phyloP scores from a whole-genome alignment of 2,113 vertebrate genomes.

The Cyphomyrus discorhynchus region DNA sequence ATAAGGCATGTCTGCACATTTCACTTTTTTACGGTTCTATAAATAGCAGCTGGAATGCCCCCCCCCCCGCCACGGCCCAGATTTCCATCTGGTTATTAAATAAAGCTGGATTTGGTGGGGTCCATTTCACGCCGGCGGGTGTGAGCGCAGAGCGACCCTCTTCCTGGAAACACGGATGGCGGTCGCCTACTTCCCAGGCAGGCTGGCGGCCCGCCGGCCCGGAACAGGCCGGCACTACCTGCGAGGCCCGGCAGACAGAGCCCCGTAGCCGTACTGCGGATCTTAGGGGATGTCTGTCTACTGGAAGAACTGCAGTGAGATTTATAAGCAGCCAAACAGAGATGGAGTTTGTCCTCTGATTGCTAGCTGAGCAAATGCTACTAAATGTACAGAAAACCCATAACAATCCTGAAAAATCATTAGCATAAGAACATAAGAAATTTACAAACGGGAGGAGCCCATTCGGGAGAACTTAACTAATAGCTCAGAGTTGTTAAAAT shows the following conservation, averaged over 20 bases:
- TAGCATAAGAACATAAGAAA: not conserved
- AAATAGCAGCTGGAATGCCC: constrained; percentile 19
- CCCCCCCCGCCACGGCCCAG: not conserved
- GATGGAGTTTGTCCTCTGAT: not conserved
- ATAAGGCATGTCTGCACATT: constrained; percentile 17
- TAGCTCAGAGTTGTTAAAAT: too few relatives aligned
- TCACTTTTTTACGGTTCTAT: constrained; percentile 16
- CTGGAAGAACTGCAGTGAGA: not conserved
- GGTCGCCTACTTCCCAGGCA: not conserved
- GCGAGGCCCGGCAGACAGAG: not conserved
- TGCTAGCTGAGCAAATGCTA: not conserved
- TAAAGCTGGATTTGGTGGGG: constrained; percentile 6
- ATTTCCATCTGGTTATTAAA: constrained; percentile 23
- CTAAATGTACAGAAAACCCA: not conserved
- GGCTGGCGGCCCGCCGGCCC: not conserved
- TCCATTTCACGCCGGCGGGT: not conserved
- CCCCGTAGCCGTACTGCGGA: not conserved
- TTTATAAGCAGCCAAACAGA: not conserved
- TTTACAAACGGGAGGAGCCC: too few relatives aligned
- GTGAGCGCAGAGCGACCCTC: not conserved
- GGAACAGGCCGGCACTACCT: not conserved
- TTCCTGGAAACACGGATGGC: not conserved
- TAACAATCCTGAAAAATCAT: not conserved
- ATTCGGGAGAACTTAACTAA: too few relatives aligned
- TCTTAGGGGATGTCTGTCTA: constrained; percentile 1